Conservation (phyloP, 1,140 invertebrate species). For the Calephelis nemesis region DNA sequence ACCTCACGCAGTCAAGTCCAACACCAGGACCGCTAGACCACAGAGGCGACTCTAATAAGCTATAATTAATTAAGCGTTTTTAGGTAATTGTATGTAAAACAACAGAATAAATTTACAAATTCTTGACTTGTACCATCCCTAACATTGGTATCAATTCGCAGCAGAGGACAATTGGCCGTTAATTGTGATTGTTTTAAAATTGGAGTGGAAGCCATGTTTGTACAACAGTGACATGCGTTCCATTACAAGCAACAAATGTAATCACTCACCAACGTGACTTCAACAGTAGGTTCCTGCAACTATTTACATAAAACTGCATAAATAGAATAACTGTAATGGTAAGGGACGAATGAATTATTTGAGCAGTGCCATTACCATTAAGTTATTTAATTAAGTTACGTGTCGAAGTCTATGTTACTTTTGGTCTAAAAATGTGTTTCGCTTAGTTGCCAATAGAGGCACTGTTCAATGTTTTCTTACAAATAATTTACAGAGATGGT, state of each 20-base stretch:
- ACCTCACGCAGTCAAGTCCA: no score
- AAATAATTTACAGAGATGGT: no score
- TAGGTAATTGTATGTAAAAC: no score
- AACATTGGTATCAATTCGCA: slow-evolving; percentile 42
- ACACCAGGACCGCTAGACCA: no score
- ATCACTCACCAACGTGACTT: slow-evolving; percentile 26
- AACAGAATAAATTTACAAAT: background rate
- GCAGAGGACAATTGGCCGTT: slow-evolving; percentile 62
- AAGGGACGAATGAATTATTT: background rate
- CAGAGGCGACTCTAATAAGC: no score
- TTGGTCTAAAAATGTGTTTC: no score
- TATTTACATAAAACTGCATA: slow-evolving; percentile 9
- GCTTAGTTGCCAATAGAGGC: no score
- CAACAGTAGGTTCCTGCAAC: slow-evolving; percentile 3
- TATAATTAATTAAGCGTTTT: no score
- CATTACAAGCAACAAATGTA: slow-evolving; percentile 36
- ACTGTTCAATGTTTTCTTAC: no score
- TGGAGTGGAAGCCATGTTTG: slow-evolving; percentile 56
- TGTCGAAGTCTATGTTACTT: no score
- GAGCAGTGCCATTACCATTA: no score
- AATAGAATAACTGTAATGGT: background rate
- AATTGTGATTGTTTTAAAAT: slow-evolving; percentile 70
- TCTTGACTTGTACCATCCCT: slow-evolving; percentile 26
- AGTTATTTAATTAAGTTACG: no score
- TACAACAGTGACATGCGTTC: slow-evolving; percentile 50